phyloP scores from a whole-genome alignment of 2,888 invertebrate genomes.

The Nycteola revayana region DNA sequence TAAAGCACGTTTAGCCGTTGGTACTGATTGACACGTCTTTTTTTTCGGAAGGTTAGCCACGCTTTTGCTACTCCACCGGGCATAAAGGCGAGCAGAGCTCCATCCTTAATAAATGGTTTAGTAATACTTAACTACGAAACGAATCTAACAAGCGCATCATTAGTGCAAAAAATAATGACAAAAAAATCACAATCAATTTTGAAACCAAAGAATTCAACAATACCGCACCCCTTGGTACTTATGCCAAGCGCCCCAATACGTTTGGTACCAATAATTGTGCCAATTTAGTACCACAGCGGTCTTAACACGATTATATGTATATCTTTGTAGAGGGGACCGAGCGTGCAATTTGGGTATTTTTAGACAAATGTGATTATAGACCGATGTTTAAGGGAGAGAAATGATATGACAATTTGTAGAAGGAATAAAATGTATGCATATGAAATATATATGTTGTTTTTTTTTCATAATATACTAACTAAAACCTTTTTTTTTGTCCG shows the following conservation, averaged over 20 bases:
- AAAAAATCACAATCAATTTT: slow-evolving; percentile 1
- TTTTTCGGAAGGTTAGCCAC: too few species aligned
- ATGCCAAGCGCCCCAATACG: slow-evolving; percentile 27
- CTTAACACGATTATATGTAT: slow-evolving; percentile 34
- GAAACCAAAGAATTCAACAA: background rate
- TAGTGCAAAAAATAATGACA: too few species aligned
- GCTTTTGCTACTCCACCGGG: too few species aligned
- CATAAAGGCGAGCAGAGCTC: too few species aligned
- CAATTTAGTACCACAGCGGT: slow-evolving; percentile 57
- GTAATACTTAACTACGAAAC: background rate
- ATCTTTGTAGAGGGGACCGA: slow-evolving; percentile 17
- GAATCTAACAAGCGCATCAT: too few species aligned
- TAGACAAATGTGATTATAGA: background rate
- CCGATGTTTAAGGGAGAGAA: background rate
- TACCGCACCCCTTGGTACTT: background rate
- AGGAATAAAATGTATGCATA: background rate
- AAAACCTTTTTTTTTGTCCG: too few species aligned
- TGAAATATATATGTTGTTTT: too few species aligned
- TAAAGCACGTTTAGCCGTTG: too few species aligned
- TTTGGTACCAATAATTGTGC: slow-evolving; percentile 53
- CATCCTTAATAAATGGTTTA: too few species aligned
- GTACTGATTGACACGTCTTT: too few species aligned
- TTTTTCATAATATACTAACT: too few species aligned
- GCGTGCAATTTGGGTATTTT: slow-evolving; percentile 5
- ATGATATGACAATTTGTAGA: background rate